A percentile compares a stretch with the other conserved stretches of the same genome.
Evolutionary conservation across 2,113 vertebrate genomes (phyloP).

Genomic region (Lathamus discolor): DNA sequence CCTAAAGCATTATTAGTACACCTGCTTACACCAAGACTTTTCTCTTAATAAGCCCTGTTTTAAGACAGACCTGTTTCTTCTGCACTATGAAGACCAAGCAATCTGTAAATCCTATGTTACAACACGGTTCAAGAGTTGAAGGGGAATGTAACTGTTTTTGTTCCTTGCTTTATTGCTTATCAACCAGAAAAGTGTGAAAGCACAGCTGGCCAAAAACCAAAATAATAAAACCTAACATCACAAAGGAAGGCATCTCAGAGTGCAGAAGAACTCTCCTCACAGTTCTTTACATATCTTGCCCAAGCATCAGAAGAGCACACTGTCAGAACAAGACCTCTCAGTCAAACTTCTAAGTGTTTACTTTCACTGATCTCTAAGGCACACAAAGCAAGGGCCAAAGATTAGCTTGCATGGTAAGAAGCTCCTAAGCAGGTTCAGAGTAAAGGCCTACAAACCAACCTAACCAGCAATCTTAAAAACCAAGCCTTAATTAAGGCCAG

Average conservation of each 20-base stretch:
- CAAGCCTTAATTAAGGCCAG: not conserved
- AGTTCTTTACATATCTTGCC: not conserved
- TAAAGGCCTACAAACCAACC: not conserved
- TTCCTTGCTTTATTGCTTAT: not conserved
- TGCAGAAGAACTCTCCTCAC: not conserved
- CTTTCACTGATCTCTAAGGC: not conserved
- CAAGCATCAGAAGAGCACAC: not conserved
- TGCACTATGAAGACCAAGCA: not conserved
- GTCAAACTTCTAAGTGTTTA: not conserved
- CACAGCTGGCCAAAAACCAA: too few species aligned
- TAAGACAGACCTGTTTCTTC: not conserved
- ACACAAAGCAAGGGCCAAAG: not conserved
- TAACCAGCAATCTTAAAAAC: not conserved
- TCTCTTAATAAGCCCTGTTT: not conserved
- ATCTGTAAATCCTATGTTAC: not conserved
- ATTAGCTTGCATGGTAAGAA: not conserved
- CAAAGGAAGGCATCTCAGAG: not conserved
- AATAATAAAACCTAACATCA: not conserved
- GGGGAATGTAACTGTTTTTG: rapidly evolving
- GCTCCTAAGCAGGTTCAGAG: not conserved
- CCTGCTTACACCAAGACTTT: not conserved
- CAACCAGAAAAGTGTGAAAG: not conserved
- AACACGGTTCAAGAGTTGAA: not conserved
- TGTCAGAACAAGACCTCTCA: not conserved
- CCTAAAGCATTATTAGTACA: not conserved